A percentile compares a stretch with the other conserved stretches of the same genome.
Evolutionary conservation across 2,888 invertebrate genomes (phyloP).

Genomic region (Herminia tarsipennalis): DNA sequence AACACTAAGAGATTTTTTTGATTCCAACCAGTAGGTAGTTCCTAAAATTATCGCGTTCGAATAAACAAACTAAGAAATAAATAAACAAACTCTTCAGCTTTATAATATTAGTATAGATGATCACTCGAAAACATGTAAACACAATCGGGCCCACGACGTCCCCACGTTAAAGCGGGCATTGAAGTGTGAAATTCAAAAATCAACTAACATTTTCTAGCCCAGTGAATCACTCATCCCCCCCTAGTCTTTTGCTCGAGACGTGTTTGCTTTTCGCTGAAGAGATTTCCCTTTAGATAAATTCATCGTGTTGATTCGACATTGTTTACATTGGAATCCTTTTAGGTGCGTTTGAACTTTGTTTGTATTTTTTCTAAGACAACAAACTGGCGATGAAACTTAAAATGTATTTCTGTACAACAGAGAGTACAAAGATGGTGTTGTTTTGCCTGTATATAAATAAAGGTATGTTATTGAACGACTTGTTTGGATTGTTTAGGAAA

Average conservation of each 20-base stretch:
- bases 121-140: constrained; percentile 53
- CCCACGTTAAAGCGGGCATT: constrained; percentile 66
- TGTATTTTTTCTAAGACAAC: constrained; percentile 45
- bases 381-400: constrained; percentile 25
- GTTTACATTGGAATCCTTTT: constrained; percentile 76
- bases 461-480: too few relatives aligned
- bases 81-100: too few relatives aligned
- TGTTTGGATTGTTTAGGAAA: too few relatives aligned
- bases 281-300: constrained; percentile 78
- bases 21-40: too few relatives aligned
- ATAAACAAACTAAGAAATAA: too few relatives aligned
- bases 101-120: too few relatives aligned
- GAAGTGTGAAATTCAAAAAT: constrained; percentile 83
- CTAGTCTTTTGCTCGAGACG: constrained; percentile 71
- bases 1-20: too few relatives aligned
- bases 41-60: too few relatives aligned
- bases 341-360: constrained; percentile 61
- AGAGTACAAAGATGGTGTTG: too few relatives aligned
- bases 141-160: constrained; percentile 52
- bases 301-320: constrained; percentile 77
- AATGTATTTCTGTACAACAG: constrained; percentile 12
- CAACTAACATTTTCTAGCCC: constrained; percentile 83
- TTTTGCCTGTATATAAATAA: too few relatives aligned
- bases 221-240: constrained; percentile 76
- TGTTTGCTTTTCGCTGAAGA: constrained; percentile 74